A percentile compares a stretch with the other conserved stretches of the same genome.
phyloP scores from a whole-genome alignment of 2,888 invertebrate genomes.

The Drosophila kambysellisi region DNA sequence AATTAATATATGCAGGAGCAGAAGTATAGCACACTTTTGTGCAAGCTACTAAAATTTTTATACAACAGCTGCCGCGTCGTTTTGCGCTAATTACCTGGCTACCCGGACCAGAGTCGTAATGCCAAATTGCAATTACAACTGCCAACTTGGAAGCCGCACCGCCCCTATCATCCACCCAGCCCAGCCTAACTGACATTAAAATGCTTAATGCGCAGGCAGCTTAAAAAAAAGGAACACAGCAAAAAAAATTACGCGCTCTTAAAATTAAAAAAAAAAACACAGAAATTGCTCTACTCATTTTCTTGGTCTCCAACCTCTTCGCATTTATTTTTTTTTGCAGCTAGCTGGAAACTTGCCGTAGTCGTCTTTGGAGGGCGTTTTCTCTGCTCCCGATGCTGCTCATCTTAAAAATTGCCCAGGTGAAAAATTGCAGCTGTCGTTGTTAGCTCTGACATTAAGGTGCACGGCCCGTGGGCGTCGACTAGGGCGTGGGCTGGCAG shows the following conservation, averaged over 20 bases:
- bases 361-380: constrained; percentile 43
- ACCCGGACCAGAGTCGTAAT: constrained; percentile 67
- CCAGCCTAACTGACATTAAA: constrained; percentile 77
- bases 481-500: background rate
- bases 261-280: constrained; percentile 54
- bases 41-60: constrained; percentile 74
- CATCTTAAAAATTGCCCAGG: constrained; percentile 84
- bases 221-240: constrained; percentile 29
- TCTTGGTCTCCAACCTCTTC: constrained; percentile 18
- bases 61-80: constrained; percentile 78
- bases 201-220: constrained; percentile 80
- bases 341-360: constrained; percentile 54
- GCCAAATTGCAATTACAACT: constrained; percentile 79
- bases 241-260: constrained; percentile 60
- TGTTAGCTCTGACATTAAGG: constrained; percentile 50
- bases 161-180: background rate
- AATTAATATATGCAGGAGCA: constrained; percentile 71
- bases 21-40: constrained; percentile 59
- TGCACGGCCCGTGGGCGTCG: constrained; percentile 26
- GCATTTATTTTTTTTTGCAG: constrained; percentile 29
- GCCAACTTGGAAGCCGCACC: constrained; percentile 47
- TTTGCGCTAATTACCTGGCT: constrained; percentile 78
- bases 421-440: constrained; percentile 84
- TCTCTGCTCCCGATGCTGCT: constrained; percentile 47
- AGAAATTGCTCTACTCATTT: constrained; percentile 57